phyloP scores from a whole-genome alignment of 2,888 invertebrate species.

The Asteroscopus sphinx region DNA sequence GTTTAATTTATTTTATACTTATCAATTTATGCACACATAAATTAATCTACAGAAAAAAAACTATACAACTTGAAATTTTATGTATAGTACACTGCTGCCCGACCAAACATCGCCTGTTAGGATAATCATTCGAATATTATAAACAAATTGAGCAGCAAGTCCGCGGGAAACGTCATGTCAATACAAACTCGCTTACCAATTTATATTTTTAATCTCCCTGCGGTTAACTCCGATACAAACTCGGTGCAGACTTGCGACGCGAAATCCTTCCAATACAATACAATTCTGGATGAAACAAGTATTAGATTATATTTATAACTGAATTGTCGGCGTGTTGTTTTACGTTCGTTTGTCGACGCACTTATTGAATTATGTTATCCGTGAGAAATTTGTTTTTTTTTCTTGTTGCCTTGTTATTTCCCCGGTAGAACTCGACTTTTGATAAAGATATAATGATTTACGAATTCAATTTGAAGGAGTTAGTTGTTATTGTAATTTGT shows the following conservation, averaged over 20 bases:
- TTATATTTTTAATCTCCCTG: slow-evolving; percentile 10
- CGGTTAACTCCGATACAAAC: slow-evolving; percentile 4
- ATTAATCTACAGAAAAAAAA: no score
- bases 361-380: slow-evolving; percentile 54
- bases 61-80: no score
- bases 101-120: no score
- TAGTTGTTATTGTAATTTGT: slow-evolving; percentile 11
- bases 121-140: no score
- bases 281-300: slow-evolving; percentile 47
- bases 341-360: slow-evolving; percentile 54
- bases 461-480: slow-evolving; percentile 28
- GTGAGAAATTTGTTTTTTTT: slow-evolving; percentile 49
- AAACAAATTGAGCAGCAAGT: no score
- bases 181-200: slow-evolving; percentile 1
- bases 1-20: no score
- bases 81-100: no score
- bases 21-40: no score
- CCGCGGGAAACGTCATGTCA: no score
- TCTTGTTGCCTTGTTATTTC: slow-evolving; percentile 24
- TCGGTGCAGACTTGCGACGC: slow-evolving; percentile 2
- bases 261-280: slow-evolving; percentile 33
- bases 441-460: slow-evolving; percentile 34
- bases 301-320: slow-evolving; percentile 65
- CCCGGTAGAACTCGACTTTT: slow-evolving; percentile 21
- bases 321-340: slow-evolving; percentile 55